These are phyloP conservation scores for Anoplopoma fimbria DNA, from an alignment of 2,113 vertebrate genomes.

Conservation along the genomic window DNA sequence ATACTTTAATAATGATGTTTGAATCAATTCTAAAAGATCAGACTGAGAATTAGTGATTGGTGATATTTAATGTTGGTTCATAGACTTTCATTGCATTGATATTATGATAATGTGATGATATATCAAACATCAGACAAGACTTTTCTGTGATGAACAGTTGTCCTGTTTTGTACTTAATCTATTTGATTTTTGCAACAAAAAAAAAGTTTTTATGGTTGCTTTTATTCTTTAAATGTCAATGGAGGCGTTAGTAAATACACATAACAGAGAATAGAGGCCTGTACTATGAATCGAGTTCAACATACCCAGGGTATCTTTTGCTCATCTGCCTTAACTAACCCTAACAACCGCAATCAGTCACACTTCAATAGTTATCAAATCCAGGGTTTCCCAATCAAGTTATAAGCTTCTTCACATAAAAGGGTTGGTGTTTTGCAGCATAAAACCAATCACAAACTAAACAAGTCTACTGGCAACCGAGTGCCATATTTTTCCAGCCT, in stretches of 20 bases:
- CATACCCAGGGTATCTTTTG: neutral
- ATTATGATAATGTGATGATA: neutral
- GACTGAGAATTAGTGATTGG: neutral
- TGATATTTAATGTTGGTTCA: neutral
- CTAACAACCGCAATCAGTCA: neutral
- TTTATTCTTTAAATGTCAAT: neutral
- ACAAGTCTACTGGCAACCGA: no score
- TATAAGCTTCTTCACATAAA: no score
- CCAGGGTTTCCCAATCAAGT: neutral
- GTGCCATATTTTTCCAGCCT: no score
- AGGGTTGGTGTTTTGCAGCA: neutral
- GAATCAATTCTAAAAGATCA: neutral
- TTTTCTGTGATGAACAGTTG: no score
- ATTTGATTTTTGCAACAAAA: no score
- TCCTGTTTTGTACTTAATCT: no score
- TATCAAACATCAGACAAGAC: no score
- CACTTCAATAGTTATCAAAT: neutral
- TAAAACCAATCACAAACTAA: neutral
- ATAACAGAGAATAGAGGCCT: neutral
- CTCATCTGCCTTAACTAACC: neutral
- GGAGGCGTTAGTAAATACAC: neutral
- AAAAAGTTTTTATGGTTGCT: no score
- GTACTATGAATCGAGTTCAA: neutral
- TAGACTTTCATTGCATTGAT: neutral
- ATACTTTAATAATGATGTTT: neutral